Evolutionary conservation across 1,140 invertebrate genomes (phyloP).

Genomic region (Euura lappo): DNA sequence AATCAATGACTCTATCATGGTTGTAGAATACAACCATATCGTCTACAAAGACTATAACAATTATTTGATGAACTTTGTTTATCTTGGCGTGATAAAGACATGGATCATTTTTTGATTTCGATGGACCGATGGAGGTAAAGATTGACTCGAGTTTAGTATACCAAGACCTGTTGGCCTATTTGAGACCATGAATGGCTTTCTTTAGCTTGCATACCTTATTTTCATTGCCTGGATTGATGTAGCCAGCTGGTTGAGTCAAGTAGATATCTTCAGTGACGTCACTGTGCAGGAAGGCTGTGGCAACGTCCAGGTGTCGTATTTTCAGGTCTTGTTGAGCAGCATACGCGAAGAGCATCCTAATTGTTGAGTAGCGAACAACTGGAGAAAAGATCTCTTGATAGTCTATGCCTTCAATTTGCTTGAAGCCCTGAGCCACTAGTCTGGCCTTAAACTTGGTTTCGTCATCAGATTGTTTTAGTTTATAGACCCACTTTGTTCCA

Average conservation of each 20-base stretch:
- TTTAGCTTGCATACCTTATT: slow-evolving; percentile 38
- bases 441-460: slow-evolving; percentile 26
- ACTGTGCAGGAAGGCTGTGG: slow-evolving; percentile 37
- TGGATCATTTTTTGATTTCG: slow-evolving; percentile 32
- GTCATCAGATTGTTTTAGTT: slow-evolving; percentile 24
- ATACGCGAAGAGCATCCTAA: slow-evolving; percentile 17
- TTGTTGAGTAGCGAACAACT: slow-evolving; percentile 22
- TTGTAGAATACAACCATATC: slow-evolving; percentile 39
- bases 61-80: slow-evolving; percentile 27
- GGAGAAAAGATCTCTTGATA: slow-evolving; percentile 34
- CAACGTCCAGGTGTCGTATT: slow-evolving; percentile 20
- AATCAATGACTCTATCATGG: not conserved
- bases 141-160: slow-evolving; percentile 34
- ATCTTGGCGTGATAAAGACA: slow-evolving; percentile 40
- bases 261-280: slow-evolving; percentile 18
- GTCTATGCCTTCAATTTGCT: slow-evolving; percentile 28
- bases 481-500: slow-evolving; percentile 45
- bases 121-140: slow-evolving; percentile 32
- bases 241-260: not conserved
- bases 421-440: slow-evolving; percentile 16
- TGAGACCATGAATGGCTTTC: slow-evolving; percentile 45
- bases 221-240: slow-evolving; percentile 17
- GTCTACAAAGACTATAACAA: slow-evolving; percentile 47
- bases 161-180: slow-evolving; percentile 39
- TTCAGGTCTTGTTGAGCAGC: slow-evolving; percentile 10